These are phyloP conservation scores for Mormyrus proboscirostris DNA, from an alignment of 2,797 vertebrate species.

Conservation along the genomic window DNA sequence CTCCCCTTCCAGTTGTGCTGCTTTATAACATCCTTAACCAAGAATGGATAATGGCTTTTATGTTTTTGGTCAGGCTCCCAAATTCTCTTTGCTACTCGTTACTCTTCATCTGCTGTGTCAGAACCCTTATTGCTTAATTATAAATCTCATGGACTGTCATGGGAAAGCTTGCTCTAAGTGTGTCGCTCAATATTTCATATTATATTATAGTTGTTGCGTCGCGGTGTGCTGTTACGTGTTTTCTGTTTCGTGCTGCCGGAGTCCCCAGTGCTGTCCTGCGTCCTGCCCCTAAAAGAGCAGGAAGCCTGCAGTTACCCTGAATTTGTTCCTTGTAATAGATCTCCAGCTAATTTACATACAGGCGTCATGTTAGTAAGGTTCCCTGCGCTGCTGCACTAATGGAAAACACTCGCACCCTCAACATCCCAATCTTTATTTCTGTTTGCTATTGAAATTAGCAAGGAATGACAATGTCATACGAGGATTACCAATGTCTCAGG, in stretches of 20 bases:
- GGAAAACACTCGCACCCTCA: background rate
- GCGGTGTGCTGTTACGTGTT: constrained; percentile 20
- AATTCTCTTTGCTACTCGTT: constrained; percentile 51
- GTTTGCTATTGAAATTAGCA: constrained; percentile 12
- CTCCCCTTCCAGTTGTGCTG: constrained; percentile 46
- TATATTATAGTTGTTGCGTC: constrained; percentile 33
- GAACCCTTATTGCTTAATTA: constrained; percentile 63
- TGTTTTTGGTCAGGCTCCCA: constrained; percentile 56
- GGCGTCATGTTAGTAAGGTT: constrained; percentile 13
- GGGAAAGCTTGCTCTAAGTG: constrained; percentile 38
- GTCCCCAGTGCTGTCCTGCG: background rate
- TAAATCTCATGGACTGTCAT: constrained; percentile 54
- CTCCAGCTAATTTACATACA: constrained; percentile 19
- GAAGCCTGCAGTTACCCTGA: background rate
- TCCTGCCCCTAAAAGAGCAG: background rate
- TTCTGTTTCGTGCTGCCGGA: background rate
- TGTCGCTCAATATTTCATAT: constrained; percentile 53
- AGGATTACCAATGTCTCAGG: background rate
- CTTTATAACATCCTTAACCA: constrained; percentile 46
- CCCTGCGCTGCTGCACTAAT: background rate
- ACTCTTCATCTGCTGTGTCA: constrained; percentile 45
- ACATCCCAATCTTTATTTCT: background rate
- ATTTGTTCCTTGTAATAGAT: constrained; percentile 7
- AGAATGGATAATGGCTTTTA: constrained; percentile 44
- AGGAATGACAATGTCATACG: background rate